Evolutionary conservation across 2,113 vertebrate genomes (phyloP).

Genomic region (Hyla sarda): DNA sequence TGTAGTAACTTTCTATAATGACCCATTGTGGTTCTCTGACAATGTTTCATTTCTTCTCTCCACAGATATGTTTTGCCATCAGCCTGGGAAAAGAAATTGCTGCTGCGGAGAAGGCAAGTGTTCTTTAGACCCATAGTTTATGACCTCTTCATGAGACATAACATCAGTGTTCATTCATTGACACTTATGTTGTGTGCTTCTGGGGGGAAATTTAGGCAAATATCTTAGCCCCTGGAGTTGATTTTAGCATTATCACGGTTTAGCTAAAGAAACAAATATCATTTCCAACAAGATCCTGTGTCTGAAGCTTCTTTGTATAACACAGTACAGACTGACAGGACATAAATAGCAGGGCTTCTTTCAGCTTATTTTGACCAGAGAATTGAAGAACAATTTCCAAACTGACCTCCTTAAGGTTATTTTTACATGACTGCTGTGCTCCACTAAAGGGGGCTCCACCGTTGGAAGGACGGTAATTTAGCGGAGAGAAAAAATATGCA

Average conservation of each 20-base stretch:
- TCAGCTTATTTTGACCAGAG: no score
- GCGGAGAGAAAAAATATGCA: no score
- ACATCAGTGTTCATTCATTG: background rate
- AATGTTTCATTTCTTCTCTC: conserved; percentile 51
- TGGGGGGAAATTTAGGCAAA: background rate
- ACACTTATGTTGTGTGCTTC: background rate
- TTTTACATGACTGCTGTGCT: no score
- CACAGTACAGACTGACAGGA: background rate
- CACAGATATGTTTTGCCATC: conserved; percentile 94
- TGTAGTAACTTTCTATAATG: no score
- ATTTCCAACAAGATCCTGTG: background rate
- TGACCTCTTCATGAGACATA: background rate
- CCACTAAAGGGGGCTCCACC: no score
- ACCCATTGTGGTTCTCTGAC: background rate
- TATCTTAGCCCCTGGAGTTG: background rate
- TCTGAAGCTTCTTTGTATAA: background rate
- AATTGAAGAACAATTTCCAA: no score
- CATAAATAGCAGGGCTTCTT: no score
- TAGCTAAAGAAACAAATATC: background rate
- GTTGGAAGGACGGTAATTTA: no score
- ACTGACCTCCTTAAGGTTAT: no score
- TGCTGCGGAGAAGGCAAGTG: conserved; percentile 88
- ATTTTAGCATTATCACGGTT: background rate
- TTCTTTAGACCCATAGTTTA: background rate
- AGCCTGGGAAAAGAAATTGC: conserved; percentile 92